Conservation (phyloP, 2,797 vertebrate genomes). For the Cirrhinus molitorella region DNA sequence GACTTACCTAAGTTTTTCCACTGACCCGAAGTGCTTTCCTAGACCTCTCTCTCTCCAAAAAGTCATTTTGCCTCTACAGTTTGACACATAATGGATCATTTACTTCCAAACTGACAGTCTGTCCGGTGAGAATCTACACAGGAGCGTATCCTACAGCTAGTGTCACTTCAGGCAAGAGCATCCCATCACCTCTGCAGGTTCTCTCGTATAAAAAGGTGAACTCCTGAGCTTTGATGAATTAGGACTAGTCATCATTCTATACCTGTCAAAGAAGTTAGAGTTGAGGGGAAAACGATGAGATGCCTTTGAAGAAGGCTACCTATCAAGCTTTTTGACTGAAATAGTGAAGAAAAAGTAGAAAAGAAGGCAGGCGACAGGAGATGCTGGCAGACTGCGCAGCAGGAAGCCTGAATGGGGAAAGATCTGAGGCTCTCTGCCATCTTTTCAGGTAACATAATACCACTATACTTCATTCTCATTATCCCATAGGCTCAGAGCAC, state of each 20-base stretch:
- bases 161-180: conserved; percentile 28
- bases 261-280: conserved; percentile 35
- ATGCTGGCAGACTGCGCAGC: conserved; percentile 20
- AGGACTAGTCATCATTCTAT: conserved; percentile 39
- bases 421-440: conserved; percentile 49
- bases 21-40: conserved; percentile 27
- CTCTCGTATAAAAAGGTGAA: conserved; percentile 23
- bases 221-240: conserved; percentile 19
- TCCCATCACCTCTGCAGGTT: conserved; percentile 1
- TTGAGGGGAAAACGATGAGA: conserved; percentile 22
- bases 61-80: conserved; percentile 15
- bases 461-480: conserved; percentile 28
- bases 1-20: conserved; percentile 35
- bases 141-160: conserved; percentile 3
- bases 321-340: conserved; percentile 31
- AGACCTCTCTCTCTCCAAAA: not conserved
- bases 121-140: conserved; percentile 11
- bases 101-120: conserved; percentile 31
- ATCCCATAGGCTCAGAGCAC: conserved; percentile 24
- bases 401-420: conserved; percentile 24
- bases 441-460: conserved; percentile 36
- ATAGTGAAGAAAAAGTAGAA: not conserved
- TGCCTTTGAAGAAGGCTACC: conserved; percentile 22
- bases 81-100: conserved; percentile 26
- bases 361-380: conserved; percentile 19